phyloP scores from a whole-genome alignment of 2,888 invertebrate species.

The Drosophila basisetae region DNA sequence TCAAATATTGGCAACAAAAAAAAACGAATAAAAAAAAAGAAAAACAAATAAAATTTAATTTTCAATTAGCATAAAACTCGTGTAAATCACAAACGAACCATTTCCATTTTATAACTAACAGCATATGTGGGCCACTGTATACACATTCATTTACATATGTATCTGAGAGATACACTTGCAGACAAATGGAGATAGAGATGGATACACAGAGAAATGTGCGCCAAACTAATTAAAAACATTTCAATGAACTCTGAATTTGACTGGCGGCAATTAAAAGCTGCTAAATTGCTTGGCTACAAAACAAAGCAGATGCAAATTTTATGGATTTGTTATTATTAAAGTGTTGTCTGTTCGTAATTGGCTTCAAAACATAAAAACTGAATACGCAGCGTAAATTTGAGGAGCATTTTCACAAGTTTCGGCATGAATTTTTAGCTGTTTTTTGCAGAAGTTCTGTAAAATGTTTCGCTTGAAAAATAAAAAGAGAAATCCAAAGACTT shows the following conservation, averaged over 20 bases:
- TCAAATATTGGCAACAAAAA: slow-evolving; percentile 60
- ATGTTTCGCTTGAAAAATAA: too few species aligned
- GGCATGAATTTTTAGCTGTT: background rate
- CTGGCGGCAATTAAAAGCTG: slow-evolving; percentile 36
- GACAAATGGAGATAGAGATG: background rate
- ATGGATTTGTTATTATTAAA: background rate
- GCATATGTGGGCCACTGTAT: slow-evolving; percentile 26
- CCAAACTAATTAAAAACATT: slow-evolving; percentile 63
- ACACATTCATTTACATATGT: background rate
- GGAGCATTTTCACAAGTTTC: background rate
- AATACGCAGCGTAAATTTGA: background rate
- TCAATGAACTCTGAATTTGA: slow-evolving; percentile 42
- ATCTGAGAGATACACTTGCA: slow-evolving; percentile 30
- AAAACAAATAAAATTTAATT: slow-evolving; percentile 38
- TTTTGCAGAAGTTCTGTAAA: too few species aligned
- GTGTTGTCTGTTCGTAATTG: slow-evolving; percentile 11
- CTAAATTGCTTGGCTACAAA: slow-evolving; percentile 35
- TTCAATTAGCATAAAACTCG: slow-evolving; percentile 66
- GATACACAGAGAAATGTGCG: slow-evolving; percentile 5
- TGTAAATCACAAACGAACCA: slow-evolving; percentile 49
- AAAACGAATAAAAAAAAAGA: slow-evolving; percentile 24
- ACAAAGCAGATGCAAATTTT: slow-evolving; percentile 25
- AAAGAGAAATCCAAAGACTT: too few species aligned
- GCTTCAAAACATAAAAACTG: background rate
- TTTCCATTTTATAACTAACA: slow-evolving; percentile 33